Conservation (phyloP, 2,888 invertebrate species). For the Lasioglossum morio region DNA sequence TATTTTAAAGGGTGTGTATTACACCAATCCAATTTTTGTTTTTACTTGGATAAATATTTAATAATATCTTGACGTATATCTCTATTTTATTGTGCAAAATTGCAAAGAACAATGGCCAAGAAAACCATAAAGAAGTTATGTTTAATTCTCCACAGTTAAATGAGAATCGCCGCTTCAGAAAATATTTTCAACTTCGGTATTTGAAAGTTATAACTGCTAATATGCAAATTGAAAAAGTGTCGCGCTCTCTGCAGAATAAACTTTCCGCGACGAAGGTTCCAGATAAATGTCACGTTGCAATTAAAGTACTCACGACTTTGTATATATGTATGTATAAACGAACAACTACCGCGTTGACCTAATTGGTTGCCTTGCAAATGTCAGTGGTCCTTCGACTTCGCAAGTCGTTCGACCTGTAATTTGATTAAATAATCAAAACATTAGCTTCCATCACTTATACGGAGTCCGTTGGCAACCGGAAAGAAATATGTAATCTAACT, state of each 20-base stretch:
- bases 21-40: no score
- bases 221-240: background rate
- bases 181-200: background rate
- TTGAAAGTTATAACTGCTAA: background rate
- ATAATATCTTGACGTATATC: background rate
- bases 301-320: slow-evolving; percentile 29
- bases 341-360: slow-evolving; percentile 9
- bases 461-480: background rate
- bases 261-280: background rate
- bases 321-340: slow-evolving; percentile 9
- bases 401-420: slow-evolving; percentile 34
- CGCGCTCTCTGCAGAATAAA: background rate
- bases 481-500: background rate
- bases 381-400: slow-evolving; percentile 43
- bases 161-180: background rate
- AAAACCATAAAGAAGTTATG: background rate
- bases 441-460: background rate
- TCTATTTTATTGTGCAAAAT: background rate
- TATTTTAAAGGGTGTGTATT: no score
- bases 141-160: background rate
- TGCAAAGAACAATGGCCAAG: no score
- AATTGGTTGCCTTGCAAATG: slow-evolving; percentile 55
- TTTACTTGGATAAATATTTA: background rate
- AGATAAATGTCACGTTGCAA: slow-evolving; percentile 47
- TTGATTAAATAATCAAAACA: slow-evolving; percentile 4